Evolutionary conservation across 35 echinoderm and acorn worm genomes (phyloP).

Genomic region (Diadema setosum): DNA sequence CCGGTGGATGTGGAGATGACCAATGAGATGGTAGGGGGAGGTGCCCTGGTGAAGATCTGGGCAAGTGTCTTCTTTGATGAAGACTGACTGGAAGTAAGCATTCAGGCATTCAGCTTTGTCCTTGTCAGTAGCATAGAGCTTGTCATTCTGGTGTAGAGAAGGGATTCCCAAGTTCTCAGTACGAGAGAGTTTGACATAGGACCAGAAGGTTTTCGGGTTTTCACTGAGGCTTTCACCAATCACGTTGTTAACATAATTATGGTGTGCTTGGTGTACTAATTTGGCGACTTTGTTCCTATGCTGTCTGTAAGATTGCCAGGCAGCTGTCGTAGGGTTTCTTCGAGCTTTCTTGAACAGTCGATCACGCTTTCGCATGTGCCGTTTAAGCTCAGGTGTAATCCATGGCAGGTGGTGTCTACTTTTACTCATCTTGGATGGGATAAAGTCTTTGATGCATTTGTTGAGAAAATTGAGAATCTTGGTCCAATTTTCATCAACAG

Average conservation of each 20-base stretch:
- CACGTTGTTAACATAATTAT: conserved; percentile 28
- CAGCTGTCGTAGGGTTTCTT: neutral
- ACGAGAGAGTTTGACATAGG: conserved; percentile 14
- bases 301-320: neutral
- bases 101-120: no score
- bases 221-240: conserved; percentile 29
- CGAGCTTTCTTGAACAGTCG: conserved; percentile 24
- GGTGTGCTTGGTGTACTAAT: conserved; percentile 7
- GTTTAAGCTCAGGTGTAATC: conserved; percentile 17
- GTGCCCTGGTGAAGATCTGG: no score
- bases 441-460: neutral
- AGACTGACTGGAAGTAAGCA: no score
- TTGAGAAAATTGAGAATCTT: neutral
- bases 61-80: no score
- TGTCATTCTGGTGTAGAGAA: no score
- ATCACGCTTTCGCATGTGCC: conserved; percentile 56
- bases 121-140: no score
- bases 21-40: no score
- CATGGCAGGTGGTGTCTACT: conserved; percentile 20
- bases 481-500: conserved; percentile 41
- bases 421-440: conserved; percentile 45
- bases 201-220: conserved; percentile 51
- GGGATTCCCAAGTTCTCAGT: conserved; percentile 46
- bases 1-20: no score
- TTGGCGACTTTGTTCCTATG: no score